Base-by-base conservation (phyloP, 37 sponge, comb jelly and placozoan genomes). In the Tethya wilhelma region DNA sequence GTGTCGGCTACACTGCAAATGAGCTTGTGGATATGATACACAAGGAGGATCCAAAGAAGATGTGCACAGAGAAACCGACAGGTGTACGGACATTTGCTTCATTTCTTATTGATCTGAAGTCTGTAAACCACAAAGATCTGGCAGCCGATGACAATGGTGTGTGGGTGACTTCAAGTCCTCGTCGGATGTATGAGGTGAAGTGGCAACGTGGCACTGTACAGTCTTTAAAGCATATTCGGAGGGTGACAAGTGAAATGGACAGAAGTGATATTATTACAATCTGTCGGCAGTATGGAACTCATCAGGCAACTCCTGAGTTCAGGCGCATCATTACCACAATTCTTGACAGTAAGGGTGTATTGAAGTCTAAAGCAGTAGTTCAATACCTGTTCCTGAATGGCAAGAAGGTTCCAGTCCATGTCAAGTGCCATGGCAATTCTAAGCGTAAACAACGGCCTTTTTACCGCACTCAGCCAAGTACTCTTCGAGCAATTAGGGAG, bases 121-220 rank as follows among this genome's bases (percentile, higher is more conserved):
- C 11, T 20, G 73, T 75, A 20, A 55, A 58, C 32, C 32, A 33
- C 25, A 36, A 44, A 17, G 75, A 75, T 58, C 55, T 75, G 11
- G 55, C 75, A 57, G 75, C 75, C 29, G 75, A 75, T 58, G 75
- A 75, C 60, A 75, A 75, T 75, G 75, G 75, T 58, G 55, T 75
- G 46, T 75, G 75, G 75, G 41, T 37, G 62, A 49, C 55, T 12
- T 75, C 75, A 75, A 58, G 6, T 11, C 75, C 75, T 75, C 59
- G 75, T 37, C 59, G 75, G 38, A 58, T 49, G 40, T 75, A 75
- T 57, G 60, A 67, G 40, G 39, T 67, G 38, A 38, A 36, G 14
- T 36, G 68, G 40, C 8, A 67, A 22, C 68, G 23, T 23, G 68
- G 68, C 11, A 23, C 11, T 8, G 23, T 67, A 67, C 40, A 67